Evolutionary conservation across 2,888 invertebrate species (phyloP), one percentile per base, ranked within the genome.

Genomic region (Rhamphomyia laevipes): DNA sequence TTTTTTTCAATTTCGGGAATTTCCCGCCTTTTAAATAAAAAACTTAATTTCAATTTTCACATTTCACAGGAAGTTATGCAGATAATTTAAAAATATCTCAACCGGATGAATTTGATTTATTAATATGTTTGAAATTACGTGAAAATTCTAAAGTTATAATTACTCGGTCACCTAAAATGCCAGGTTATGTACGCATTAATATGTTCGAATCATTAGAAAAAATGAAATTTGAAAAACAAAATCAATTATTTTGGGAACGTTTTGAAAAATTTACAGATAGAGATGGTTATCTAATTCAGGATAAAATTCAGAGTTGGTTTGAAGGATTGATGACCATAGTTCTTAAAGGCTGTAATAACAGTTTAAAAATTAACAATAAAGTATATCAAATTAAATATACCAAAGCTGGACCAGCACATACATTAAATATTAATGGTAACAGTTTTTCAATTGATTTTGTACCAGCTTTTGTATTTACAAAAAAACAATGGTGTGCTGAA

Each of bases 91-190:
- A 57, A 44, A 45, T 58, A 9, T 35, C 48, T 9, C 44, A 49
- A 18, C 63, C 61, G 0, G 58, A 63, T 43, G 63, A 65, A 37
- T 57, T 53, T 30, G 61, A 64, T 49, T 55, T 61, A 2, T 50
- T 61, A 42, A 47, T 64, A 35, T 51, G 54, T 12, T 23, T 63
- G 0, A 43, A 54, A 13, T 55, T 63, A 2, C 43, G 50, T 35
- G 6, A 44, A 0, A 4, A 40, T 2, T 57, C 61, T 12, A 7
- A 16, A 1, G 27, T 53, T 2, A 33, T 45, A 13, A 16, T 42
- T 1, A 53, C 53, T 17, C 2, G 33, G 3, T 41, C 51, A 18
- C 46, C 42, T 13, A 13, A 45, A 11, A 31, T 52, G 2, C 57
- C 59, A 1, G 60, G 61, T 5, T 59, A 55, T 51, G 53, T 60